Base-by-base conservation (phyloP, 2,888 invertebrate species). In the Phaonia tiefii region DNA sequence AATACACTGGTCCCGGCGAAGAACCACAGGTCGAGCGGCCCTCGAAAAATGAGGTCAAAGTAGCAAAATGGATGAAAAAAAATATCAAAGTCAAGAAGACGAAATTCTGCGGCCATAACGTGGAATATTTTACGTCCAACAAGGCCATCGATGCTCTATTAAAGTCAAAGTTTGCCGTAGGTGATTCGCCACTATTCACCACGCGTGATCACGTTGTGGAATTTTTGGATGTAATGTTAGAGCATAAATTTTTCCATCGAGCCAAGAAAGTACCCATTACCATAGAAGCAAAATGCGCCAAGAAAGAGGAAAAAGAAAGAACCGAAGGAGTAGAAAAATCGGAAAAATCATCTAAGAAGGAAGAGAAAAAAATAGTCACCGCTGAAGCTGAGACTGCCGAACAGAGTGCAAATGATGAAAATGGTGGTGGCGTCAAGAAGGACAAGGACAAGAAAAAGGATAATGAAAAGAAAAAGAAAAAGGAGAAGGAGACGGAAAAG, bases 1-100 rank as follows among this genome's bases (percentile, higher is more conserved):
- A 91, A 84, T 91, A 91, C 80, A 85, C 89, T 31, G 91, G 89
- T 7, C 91, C 91, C 1, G 90, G 90, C 5, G 91, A 92, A 83
- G 91, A 92, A 80, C 42, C 15, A 13, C 90, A 92, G 25, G 91
- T 93, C 0, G 95, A 95, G 77, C 96, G 96, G 90, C 95, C 96
- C 0, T 93, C 95, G 0, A 98, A 97, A 90, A 96, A 98, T 77
- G 98, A 99, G 90, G 97, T 97, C 90, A 93, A 95, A 0, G 94
- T 99, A 58, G 99, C 98, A 0, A 97, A 97, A 90, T 98, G 97
- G 96, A 92, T 99, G 86, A 95, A 97, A 72, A 96, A 96, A 84
- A 98, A 98, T 91, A 95, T 98, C 25, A 97, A 97, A 42, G 96
- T 95, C 2, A 98, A 99, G 92, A 97, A 97, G 90, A 99, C 98